Conservation (phyloP, 2,113 vertebrate genomes). For the Ploceus nigricollis region DNA sequence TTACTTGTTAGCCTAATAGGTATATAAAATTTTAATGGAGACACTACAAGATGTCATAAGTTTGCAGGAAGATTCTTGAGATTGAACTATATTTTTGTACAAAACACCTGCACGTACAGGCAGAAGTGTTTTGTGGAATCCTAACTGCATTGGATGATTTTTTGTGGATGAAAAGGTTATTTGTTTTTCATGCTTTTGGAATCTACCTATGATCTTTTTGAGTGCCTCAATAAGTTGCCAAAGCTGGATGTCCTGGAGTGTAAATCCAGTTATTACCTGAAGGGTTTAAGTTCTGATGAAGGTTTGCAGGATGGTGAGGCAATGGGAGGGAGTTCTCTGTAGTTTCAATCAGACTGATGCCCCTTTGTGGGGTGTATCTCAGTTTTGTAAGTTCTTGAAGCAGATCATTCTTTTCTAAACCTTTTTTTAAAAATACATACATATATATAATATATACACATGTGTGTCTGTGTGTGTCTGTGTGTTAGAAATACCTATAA, state of each 20-base stretch:
- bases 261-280: not conserved
- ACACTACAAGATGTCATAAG: not conserved
- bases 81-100: not conserved
- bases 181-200: not conserved
- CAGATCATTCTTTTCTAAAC: not conserved
- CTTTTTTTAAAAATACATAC: not conserved
- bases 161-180: not conserved
- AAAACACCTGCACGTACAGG: not conserved
- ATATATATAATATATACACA: not conserved
- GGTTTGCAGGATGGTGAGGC: not conserved
- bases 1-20: not conserved
- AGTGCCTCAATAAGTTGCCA: not conserved
- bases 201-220: not conserved
- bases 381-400: not conserved
- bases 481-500: not conserved
- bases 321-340: not conserved
- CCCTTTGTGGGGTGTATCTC: not conserved
- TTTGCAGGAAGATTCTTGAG: not conserved
- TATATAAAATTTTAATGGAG: not conserved
- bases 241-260: not conserved
- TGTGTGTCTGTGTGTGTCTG: not conserved
- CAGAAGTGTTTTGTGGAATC: not conserved
- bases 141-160: not conserved
- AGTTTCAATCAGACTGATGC: not conserved
- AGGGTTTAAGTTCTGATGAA: not conserved